A percentile compares a stretch with the other conserved stretches of the same genome.
Evolutionary conservation across 2,113 vertebrate genomes (phyloP).

Genomic region (Aldabrachelys gigantea): DNA sequence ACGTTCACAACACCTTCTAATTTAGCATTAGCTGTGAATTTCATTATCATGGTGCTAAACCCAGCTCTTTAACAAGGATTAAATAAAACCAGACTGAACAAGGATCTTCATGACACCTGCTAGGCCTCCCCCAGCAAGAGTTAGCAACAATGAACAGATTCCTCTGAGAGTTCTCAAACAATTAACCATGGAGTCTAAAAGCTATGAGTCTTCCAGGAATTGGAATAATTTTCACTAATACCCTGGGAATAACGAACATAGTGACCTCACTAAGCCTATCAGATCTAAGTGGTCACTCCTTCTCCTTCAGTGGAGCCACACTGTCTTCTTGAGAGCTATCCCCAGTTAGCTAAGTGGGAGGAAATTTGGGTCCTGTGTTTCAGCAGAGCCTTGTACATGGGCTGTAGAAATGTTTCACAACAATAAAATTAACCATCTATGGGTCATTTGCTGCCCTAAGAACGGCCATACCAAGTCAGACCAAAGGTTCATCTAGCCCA

Average conservation of each 20-base stretch:
- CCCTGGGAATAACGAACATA: not conserved
- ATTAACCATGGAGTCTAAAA: not conserved
- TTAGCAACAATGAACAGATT: not conserved
- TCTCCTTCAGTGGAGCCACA: not conserved
- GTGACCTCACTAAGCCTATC: not conserved
- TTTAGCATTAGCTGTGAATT: not conserved
- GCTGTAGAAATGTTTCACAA: conserved; percentile 10
- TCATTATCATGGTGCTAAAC: not conserved
- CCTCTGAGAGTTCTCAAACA: not conserved
- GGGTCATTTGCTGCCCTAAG: conserved; percentile 12
- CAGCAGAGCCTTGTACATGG: conserved; percentile 49
- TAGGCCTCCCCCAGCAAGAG: not conserved
- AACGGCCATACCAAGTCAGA: too few relatives aligned
- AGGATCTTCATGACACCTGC: not conserved
- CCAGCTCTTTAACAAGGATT: not conserved
- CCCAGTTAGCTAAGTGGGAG: conserved; percentile 4
- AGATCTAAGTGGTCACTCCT: not conserved
- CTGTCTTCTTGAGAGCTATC: not conserved
- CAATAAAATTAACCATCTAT: conserved; percentile 35
- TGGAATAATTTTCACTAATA: not conserved
- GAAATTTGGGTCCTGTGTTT: not conserved
- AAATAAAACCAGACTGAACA: not conserved
- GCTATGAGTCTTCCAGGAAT: not conserved
- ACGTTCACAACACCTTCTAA: not conserved
- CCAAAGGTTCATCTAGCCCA: too few relatives aligned